Conservation (phyloP, 2,113 vertebrate genomes). For the Hyaena hyaena region DNA sequence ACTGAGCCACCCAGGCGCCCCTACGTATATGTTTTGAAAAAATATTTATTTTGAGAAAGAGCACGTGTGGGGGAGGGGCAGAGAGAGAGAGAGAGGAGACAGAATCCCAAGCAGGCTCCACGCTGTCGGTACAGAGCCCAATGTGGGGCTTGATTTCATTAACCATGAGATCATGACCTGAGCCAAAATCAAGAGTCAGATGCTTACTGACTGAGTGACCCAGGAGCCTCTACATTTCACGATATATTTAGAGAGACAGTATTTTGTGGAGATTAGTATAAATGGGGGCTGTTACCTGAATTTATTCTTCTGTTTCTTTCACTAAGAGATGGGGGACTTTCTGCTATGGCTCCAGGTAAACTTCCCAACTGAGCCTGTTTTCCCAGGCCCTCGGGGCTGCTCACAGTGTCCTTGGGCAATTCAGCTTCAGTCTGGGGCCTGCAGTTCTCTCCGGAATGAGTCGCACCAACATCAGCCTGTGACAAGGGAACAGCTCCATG, state of each 20-base stretch:
- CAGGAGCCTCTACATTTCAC: neutral
- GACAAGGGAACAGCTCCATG: conserved; percentile 29
- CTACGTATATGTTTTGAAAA: too few species aligned
- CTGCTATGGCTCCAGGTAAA: conserved; percentile 63
- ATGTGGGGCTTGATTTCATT: too few species aligned
- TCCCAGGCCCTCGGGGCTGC: conserved; percentile 35
- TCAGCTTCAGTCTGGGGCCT: neutral
- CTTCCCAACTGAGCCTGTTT: conserved; percentile 7
- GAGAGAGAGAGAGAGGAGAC: too few species aligned
- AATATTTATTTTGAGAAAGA: too few species aligned
- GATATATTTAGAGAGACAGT: neutral
- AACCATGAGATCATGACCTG: too few species aligned
- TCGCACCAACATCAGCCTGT: conserved; percentile 59
- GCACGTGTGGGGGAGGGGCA: too few species aligned
- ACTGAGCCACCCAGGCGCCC: too few species aligned
- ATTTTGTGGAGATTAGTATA: conserved; percentile 16
- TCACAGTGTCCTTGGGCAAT: neutral
- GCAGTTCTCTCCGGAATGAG: neutral
- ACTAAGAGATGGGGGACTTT: conserved; percentile 58
- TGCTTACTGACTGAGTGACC: too few species aligned
- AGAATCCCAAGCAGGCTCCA: too few species aligned
- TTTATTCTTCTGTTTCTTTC: conserved; percentile 59
- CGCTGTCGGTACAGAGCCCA: too few species aligned
- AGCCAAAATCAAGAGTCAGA: too few species aligned
- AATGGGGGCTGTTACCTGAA: conserved; percentile 63